These are phyloP conservation scores for Drosophila rhopaloa DNA, from an alignment of 1,140 invertebrate species.

Conservation along the genomic window DNA sequence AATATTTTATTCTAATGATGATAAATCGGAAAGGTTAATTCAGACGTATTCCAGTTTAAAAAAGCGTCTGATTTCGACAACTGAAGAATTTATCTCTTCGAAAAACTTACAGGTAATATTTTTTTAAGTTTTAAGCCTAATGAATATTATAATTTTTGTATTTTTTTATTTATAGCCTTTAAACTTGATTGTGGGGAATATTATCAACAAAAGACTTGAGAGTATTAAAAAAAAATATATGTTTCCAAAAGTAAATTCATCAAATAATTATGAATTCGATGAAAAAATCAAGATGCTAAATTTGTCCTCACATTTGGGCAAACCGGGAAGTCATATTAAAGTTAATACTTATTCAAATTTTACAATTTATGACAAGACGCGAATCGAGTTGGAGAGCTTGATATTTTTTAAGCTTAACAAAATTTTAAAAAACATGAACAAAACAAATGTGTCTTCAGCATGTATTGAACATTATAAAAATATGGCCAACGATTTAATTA, in stretches of 20 bases:
- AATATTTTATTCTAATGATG: neutral
- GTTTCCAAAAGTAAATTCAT: neutral
- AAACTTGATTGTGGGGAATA: no score
- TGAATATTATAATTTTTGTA: neutral
- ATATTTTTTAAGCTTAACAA: slow-evolving; percentile 4
- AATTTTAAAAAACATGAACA: neutral
- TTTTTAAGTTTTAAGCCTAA: neutral
- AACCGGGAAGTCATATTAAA: neutral
- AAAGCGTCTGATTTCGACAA: neutral
- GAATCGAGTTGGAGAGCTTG: slow-evolving; percentile 1
- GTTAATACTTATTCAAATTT: neutral
- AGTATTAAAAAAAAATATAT: neutral
- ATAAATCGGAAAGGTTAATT: neutral
- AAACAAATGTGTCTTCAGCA: neutral
- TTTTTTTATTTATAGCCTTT: neutral
- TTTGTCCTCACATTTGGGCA: neutral
- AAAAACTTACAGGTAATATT: neutral
- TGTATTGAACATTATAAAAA: slow-evolving; percentile 1
- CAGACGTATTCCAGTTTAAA: neutral
- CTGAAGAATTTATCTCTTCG: neutral
- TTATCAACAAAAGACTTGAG: neutral
- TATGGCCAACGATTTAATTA: neutral
- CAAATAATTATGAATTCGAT: neutral
- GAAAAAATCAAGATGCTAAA: neutral
- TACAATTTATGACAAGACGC: neutral